Percentiles rank a stretch among this genome's conserved stretches.
phyloP scores from a whole-genome alignment of 2,797 vertebrate genomes.

The Anabas testudineus region DNA sequence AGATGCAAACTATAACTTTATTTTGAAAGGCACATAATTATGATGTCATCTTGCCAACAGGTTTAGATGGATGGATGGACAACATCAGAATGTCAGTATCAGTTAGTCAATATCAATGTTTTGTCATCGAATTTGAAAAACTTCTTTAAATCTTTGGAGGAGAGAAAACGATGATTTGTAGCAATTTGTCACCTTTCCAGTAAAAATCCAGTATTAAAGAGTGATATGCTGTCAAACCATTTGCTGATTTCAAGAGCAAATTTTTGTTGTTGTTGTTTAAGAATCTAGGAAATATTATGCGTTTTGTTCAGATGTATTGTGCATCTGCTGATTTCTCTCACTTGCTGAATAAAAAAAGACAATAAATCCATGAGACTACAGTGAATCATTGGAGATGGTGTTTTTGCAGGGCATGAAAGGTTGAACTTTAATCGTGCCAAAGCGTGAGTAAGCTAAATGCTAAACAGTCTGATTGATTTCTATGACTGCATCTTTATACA shows the following conservation, averaged over 20 bases:
- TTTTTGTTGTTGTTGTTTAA: no score
- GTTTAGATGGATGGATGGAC: no score
- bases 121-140: no score
- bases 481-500: constrained; percentile 39
- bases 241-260: not conserved
- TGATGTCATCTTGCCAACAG: no score
- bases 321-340: not conserved
- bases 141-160: no score
- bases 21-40: no score
- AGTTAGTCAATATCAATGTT: no score
- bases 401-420: constrained; percentile 4
- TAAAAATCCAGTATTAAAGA: no score
- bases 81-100: no score
- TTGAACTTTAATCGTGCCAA: constrained; percentile 7
- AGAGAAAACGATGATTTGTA: no score
- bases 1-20: no score
- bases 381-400: constrained; percentile 11
- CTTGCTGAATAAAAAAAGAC: constrained; percentile 3
- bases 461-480: constrained; percentile 57
- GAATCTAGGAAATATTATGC: not conserved
- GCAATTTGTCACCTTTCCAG: no score
- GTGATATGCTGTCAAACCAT: not conserved
- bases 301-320: not conserved
- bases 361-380: not conserved
- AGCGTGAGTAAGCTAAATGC: constrained; percentile 63